phyloP scores from a whole-genome alignment of 2,113 vertebrate genomes.

The Cinclus cinclus region DNA sequence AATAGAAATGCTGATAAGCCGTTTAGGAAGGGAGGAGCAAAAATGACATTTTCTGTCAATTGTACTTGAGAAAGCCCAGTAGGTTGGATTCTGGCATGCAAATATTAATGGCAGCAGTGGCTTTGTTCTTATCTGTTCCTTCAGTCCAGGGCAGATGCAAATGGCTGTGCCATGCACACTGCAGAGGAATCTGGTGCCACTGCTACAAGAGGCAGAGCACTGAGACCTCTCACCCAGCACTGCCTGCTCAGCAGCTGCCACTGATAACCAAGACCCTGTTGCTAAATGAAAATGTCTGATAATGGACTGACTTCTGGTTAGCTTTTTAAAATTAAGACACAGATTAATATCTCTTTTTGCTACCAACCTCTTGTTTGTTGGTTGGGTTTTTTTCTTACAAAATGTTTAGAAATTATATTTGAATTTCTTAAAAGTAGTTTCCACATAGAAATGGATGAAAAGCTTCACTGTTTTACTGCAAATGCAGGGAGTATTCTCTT shows the following conservation, averaged over 20 bases:
- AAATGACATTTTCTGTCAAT: neutral
- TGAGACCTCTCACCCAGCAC: neutral
- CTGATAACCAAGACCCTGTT: neutral
- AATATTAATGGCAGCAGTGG: neutral
- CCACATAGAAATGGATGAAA: neutral
- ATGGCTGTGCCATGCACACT: neutral
- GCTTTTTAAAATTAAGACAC: neutral
- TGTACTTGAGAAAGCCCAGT: neutral
- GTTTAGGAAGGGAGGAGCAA: neutral
- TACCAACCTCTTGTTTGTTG: neutral
- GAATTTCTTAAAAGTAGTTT: neutral
- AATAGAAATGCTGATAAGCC: neutral
- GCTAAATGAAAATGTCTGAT: neutral
- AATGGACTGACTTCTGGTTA: neutral
- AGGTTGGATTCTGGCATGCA: neutral
- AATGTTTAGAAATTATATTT: neutral
- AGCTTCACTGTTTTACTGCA: neutral
- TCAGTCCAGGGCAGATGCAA: neutral
- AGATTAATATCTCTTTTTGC: neutral
- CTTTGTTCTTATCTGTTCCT: neutral
- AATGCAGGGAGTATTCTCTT: neutral
- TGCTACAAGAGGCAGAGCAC: neutral
- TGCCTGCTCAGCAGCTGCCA: neutral
- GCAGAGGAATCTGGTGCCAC: neutral
- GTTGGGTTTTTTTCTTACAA: neutral